phyloP scores from a whole-genome alignment of 2,888 invertebrate species.

The Plemyria rubiginata region DNA sequence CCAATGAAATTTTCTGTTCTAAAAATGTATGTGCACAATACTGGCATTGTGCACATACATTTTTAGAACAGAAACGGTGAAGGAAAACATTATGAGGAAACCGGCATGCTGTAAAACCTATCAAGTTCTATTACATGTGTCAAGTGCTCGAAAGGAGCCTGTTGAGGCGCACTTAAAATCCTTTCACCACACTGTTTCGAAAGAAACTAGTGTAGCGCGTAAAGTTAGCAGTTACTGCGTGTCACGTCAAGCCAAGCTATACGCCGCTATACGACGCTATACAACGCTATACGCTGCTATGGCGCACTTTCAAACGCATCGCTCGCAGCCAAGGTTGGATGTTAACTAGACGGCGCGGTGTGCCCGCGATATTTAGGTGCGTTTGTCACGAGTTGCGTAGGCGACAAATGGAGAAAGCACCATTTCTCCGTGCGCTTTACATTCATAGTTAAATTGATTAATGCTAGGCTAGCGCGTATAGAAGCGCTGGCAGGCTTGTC shows the following conservation, averaged over 20 bases:
- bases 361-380: slow-evolving; percentile 50
- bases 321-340: slow-evolving; percentile 39
- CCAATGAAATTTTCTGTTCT: no score
- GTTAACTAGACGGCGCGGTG: slow-evolving; percentile 37
- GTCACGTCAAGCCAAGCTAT: slow-evolving; percentile 8
- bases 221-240: slow-evolving; percentile 5
- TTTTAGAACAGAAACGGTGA: no score
- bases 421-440: slow-evolving; percentile 52
- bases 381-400: slow-evolving; percentile 61
- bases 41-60: no score
- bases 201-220: no score
- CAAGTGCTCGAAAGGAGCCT: no score
- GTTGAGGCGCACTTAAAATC: no score
- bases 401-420: slow-evolving; percentile 57
- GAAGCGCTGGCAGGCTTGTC: slow-evolving; percentile 7
- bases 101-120: no score
- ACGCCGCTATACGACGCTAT: slow-evolving; percentile 13
- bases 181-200: no score
- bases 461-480: not conserved
- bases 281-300: slow-evolving; percentile 18
- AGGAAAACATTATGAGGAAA: no score
- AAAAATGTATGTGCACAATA: no score
- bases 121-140: no score
- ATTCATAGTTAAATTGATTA: slow-evolving; percentile 25
- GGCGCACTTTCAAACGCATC: slow-evolving; percentile 37